These are phyloP conservation scores for Stramonita haemastoma DNA, from an alignment of 2,888 invertebrate genomes.

Conservation along the genomic window DNA sequence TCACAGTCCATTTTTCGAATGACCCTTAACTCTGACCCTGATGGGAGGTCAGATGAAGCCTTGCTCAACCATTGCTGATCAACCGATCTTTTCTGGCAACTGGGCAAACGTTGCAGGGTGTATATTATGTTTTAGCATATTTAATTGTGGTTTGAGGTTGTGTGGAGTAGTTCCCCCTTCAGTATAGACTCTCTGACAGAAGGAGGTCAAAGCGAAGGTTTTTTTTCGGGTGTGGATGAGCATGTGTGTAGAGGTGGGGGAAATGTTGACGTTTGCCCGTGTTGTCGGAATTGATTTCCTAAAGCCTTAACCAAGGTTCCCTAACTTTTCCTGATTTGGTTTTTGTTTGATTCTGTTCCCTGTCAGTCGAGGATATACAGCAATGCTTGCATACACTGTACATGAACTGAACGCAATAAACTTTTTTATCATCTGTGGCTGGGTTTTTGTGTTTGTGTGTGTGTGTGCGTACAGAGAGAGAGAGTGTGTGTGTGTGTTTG, in stretches of 20 bases:
- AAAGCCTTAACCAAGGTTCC: background rate
- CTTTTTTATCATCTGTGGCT: conserved; percentile 13
- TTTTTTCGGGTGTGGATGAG: background rate
- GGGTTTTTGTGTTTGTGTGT: conserved; percentile 22
- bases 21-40: conserved; percentile 39
- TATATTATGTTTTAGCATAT: conserved; percentile 26
- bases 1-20: conserved; percentile 35
- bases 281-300: conserved; percentile 5
- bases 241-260: background rate
- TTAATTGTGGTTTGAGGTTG: background rate
- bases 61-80: conserved; percentile 18
- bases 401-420: conserved; percentile 42
- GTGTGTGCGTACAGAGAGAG: conserved; percentile 4
- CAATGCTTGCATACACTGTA: conserved; percentile 37
- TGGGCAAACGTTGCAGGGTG: background rate
- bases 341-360: background rate
- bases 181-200: background rate
- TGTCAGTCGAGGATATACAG: background rate
- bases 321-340: background rate
- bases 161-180: background rate
- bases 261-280: background rate
- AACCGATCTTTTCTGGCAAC: background rate
- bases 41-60: conserved; percentile 33
- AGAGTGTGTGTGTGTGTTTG: conserved; percentile 8
- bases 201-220: background rate